Evolutionary conservation across 2,888 invertebrate genomes (phyloP).

Genomic region (Cyaniris semiargus): DNA sequence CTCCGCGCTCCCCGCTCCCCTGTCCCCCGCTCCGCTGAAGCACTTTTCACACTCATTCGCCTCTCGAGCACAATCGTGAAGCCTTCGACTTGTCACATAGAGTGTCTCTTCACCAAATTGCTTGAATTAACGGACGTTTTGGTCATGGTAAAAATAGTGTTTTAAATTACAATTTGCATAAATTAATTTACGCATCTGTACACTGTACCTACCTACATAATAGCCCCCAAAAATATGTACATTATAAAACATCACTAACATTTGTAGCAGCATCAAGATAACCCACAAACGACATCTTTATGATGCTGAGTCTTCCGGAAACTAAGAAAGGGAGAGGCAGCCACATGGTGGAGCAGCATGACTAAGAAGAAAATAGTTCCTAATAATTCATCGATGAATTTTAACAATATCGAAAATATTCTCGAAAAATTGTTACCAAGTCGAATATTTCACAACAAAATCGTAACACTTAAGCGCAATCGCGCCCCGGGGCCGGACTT

Average conservation of each 20-base stretch:
- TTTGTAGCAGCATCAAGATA: no score
- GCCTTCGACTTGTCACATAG: constrained; percentile 52
- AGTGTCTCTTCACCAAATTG: constrained; percentile 36
- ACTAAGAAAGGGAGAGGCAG: no score
- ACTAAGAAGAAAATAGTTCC: not conserved
- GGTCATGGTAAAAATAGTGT: constrained; percentile 29
- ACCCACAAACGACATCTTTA: no score
- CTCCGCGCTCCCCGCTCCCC: constrained; percentile 31
- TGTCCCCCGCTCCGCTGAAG: constrained; percentile 57
- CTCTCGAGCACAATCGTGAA: constrained; percentile 64
- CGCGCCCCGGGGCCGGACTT: constrained; percentile 70
- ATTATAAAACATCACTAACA: no score
- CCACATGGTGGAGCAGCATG: no score
- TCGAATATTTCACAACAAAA: constrained; percentile 17
- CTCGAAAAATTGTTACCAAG: constrained; percentile 2
- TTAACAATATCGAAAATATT: not conserved
- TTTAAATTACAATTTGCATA: not conserved
- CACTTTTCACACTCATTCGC: constrained; percentile 69
- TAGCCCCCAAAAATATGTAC: no score
- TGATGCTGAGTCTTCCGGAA: no score
- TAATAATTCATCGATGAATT: not conserved
- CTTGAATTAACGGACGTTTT: constrained; percentile 35
- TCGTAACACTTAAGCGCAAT: constrained; percentile 50
- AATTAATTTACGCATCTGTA: not conserved
- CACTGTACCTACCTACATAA: no score